phyloP scores from a whole-genome alignment of 2,888 invertebrate species.

The Theristus sp. region DNA sequence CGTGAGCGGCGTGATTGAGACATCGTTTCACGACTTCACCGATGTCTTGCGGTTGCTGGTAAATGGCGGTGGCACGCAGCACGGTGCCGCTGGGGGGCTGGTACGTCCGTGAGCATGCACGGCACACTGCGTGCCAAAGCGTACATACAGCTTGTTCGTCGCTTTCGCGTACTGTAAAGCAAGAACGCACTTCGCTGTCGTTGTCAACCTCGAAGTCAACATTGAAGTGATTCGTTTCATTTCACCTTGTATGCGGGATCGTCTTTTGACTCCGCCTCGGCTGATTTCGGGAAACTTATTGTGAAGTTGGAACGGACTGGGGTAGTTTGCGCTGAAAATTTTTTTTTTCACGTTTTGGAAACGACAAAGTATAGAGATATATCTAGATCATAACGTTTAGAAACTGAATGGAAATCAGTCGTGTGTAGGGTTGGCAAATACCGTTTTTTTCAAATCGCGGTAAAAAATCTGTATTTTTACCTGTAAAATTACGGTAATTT shows the following conservation, averaged over 20 bases:
- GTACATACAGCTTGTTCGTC: conserved; percentile 47
- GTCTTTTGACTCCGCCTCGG: conserved; percentile 26
- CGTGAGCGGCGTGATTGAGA: conserved; percentile 41
- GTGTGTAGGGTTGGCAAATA: no score
- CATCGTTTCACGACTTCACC: conserved; percentile 51
- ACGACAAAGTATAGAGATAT: no score
- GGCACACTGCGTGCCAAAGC: conserved; percentile 46
- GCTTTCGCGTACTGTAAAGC: conserved; percentile 45
- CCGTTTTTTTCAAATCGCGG: no score
- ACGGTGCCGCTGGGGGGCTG: conserved; percentile 27
- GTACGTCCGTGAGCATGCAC: conserved; percentile 45
- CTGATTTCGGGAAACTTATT: conserved; percentile 29
- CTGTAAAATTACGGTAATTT: no score
- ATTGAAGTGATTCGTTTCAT: no score
- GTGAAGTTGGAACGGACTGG: conserved; percentile 30
- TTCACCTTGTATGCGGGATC: conserved; percentile 34
- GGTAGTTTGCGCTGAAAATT: conserved; percentile 30
- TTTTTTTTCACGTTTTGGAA: no score
- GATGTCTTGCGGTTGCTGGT: conserved; percentile 44
- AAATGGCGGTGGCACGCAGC: conserved; percentile 46
- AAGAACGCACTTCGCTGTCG: conserved; percentile 1
- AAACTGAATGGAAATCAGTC: no score
- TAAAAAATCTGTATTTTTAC: no score
- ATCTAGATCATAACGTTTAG: no score
- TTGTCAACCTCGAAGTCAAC: no score